A percentile compares a stretch with the other conserved stretches of the same genome.
These are phyloP conservation scores for Cladopsammia gracilis DNA, from an alignment of 64 coral and sea anemone species.

Conservation along the genomic window DNA sequence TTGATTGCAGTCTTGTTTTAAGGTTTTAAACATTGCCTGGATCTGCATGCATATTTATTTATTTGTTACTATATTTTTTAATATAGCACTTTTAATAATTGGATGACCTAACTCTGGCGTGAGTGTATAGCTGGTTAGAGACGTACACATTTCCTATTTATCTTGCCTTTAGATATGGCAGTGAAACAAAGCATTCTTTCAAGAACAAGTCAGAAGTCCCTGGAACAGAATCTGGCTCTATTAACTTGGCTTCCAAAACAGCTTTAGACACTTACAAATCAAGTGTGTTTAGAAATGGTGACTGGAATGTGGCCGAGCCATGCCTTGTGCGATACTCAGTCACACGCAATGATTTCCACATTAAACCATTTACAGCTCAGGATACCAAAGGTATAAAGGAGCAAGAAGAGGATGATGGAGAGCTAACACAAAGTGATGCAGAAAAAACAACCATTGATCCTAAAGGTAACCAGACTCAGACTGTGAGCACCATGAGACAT, in stretches of 20 bases:
- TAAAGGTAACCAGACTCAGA: background rate
- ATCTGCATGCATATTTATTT: too few relatives aligned
- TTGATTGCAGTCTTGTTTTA: too few relatives aligned
- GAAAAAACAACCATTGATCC: background rate
- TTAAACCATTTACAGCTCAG: slow-evolving; percentile 60
- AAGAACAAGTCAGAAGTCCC: slow-evolving; percentile 33
- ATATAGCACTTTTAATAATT: too few relatives aligned
- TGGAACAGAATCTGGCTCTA: background rate
- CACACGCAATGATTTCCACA: slow-evolving; percentile 80
- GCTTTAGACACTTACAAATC: slow-evolving; percentile 73
- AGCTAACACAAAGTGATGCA: background rate
- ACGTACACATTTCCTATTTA: background rate
- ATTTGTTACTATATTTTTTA: too few relatives aligned
- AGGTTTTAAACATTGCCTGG: too few relatives aligned
- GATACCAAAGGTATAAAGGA: background rate
- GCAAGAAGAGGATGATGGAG: background rate
- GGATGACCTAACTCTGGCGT: too few relatives aligned
- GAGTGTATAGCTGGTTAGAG: too few relatives aligned
- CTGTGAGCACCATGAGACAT: too few relatives aligned
- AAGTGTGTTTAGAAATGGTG: slow-evolving; percentile 84
- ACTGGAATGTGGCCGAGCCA: slow-evolving; percentile 79
- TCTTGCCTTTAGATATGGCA: slow-evolving; percentile 24
- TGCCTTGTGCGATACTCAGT: slow-evolving; percentile 42
- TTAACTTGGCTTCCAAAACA: slow-evolving; percentile 14
- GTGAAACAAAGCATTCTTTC: slow-evolving; percentile 51